These are phyloP conservation scores for Motacilla tschutschensis DNA, from an alignment of 2,113 vertebrate genomes.

Conservation along the genomic window DNA sequence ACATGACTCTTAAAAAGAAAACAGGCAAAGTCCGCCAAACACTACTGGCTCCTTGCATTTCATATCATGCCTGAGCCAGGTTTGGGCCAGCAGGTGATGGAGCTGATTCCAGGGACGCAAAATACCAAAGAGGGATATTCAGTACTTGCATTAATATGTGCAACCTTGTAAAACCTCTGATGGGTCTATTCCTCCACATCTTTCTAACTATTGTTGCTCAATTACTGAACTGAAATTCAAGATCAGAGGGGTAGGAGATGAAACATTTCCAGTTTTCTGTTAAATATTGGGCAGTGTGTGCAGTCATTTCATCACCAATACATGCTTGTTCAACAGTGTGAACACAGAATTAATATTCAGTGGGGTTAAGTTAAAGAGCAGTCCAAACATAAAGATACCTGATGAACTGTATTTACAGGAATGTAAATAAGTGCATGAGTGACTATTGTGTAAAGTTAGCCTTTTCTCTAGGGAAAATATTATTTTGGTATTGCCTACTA, in stretches of 20 bases:
- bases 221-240: background rate
- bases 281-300: background rate
- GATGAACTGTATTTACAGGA: background rate
- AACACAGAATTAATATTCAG: background rate
- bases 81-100: background rate
- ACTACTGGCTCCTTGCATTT: background rate
- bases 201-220: background rate
- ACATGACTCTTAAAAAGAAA: background rate
- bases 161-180: background rate
- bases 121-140: background rate
- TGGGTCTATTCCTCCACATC: background rate
- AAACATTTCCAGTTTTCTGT: background rate
- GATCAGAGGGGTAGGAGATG: background rate
- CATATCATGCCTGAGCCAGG: background rate
- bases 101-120: background rate
- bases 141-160: background rate
- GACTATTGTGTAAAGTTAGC: background rate
- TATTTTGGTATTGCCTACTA: background rate
- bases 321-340: background rate
- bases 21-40: background rate
- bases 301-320: background rate
- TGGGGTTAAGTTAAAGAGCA: background rate
- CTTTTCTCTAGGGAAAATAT: background rate
- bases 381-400: background rate
- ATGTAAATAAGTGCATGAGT: background rate